Conservation (phyloP, 2,888 invertebrate species). For the Dinocampus coccinellae region DNA sequence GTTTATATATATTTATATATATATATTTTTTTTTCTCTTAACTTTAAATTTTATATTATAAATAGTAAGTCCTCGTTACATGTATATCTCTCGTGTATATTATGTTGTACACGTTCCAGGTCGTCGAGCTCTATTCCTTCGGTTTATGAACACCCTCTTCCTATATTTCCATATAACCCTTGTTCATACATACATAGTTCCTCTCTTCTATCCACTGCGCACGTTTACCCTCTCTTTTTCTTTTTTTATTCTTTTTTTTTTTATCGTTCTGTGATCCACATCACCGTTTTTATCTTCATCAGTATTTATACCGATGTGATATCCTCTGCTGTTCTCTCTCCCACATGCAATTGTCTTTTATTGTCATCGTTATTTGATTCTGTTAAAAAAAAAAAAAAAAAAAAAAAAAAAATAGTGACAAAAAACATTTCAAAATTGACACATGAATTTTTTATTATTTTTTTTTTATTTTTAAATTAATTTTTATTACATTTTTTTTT, state of each 20-base stretch:
- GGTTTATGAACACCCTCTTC: background rate
- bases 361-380: background rate
- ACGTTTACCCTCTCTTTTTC: background rate
- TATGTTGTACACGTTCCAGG: background rate
- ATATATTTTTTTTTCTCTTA: background rate
- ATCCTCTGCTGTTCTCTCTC: background rate
- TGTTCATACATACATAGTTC: background rate
- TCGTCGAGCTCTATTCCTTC: background rate
- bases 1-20: background rate
- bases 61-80: background rate
- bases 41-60: background rate
- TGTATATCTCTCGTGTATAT: background rate
- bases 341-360: background rate
- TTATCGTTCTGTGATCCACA: background rate
- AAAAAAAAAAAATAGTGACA: background rate
- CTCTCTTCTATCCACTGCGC: background rate
- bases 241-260: background rate
- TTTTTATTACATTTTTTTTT: background rate
- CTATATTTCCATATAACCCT: background rate
- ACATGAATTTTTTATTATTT: background rate
- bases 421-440: background rate
- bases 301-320: background rate
- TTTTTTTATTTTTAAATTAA: background rate
- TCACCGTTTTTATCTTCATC: background rate
- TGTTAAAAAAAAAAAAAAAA: background rate